Percentiles rank a stretch among this genome's conserved stretches.
These are phyloP conservation scores for Myotis brandtii DNA, from an alignment of 2,113 vertebrate species.

Conservation along the genomic window DNA sequence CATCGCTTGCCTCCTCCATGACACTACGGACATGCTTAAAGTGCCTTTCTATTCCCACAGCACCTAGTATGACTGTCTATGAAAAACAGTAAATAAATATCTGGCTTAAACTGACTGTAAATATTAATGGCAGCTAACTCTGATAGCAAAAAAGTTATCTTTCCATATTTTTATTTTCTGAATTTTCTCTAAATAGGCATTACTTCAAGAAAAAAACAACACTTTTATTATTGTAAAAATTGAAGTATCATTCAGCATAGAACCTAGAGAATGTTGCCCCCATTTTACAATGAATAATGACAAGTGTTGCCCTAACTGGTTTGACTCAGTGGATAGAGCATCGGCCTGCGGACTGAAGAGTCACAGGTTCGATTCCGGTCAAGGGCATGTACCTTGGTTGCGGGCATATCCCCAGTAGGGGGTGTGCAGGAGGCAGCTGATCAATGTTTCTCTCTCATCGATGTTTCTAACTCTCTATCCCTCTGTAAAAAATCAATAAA, in stretches of 20 bases:
- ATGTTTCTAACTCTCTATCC: no score
- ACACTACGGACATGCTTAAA: background rate
- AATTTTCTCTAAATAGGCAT: background rate
- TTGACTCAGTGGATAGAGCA: no score
- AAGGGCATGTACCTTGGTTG: no score
- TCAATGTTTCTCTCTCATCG: no score
- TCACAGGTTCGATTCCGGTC: no score
- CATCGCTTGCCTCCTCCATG: fast-evolving
- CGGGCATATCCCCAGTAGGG: no score
- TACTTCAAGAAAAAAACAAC: background rate
- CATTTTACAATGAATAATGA: background rate
- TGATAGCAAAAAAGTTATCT: background rate
- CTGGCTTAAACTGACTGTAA: background rate
- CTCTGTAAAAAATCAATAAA: no score
- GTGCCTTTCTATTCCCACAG: background rate
- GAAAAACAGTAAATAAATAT: background rate
- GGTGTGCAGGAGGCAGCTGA: no score
- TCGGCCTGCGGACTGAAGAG: no score
- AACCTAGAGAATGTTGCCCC: background rate
- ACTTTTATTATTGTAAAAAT: background rate
- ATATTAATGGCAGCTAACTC: constrained; percentile 10
- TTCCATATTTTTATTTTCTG: background rate
- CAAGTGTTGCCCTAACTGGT: background rate
- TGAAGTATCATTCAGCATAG: background rate
- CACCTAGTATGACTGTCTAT: background rate